Base-by-base conservation (phyloP, 2,113 vertebrate species). In the Oplegnathus fasciatus region DNA sequence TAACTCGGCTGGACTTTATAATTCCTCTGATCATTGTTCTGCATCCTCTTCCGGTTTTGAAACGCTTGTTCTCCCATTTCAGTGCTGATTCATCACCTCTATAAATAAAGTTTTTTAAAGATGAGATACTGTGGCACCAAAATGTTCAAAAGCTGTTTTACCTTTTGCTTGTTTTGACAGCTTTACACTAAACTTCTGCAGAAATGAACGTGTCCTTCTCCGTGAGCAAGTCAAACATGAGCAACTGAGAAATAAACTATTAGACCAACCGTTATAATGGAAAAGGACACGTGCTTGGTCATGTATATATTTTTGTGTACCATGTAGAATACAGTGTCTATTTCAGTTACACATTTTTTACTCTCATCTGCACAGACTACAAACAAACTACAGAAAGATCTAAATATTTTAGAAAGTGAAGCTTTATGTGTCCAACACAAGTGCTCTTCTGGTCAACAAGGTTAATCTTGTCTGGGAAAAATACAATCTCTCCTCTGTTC, bases 401-500 rank as follows among this genome's bases (percentile, higher is more conserved):
- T 18, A 42, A 54, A 44, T 42, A 22, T 73, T 73, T 30, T 9
- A 68, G 18, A 68, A 37, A 66, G 42, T 54, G 22, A 78, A 44
- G 28, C n/a, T 44, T 50, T 61, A 5, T 69, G 26, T 54, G 55
- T 1, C 6, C 20, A 69, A 58, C 8, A 58, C 28, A 71, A 77
- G 60, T 22, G 22, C 5, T 70, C 42, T 42, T 22, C 66, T 67
- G 52, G 65, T 82, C 61, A 81, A 58, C 46, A 57, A 52, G 24
- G 40, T 75, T 65, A 83, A 77, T 89, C 61, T 85, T 66, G 44
- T 74, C n/a, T 32, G 65, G 34, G 18, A 61, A 78, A n/a, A 80
- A 69, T 5, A 93, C 70, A 92, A 76, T 75, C 76, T 89, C 34
- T 83, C 69, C 73, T 87, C 82, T 90, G 89, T 91, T 86, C 14